These are phyloP conservation scores for Chionoecetes opilio DNA, from an alignment of 1,140 invertebrate species.

Conservation along the genomic window DNA sequence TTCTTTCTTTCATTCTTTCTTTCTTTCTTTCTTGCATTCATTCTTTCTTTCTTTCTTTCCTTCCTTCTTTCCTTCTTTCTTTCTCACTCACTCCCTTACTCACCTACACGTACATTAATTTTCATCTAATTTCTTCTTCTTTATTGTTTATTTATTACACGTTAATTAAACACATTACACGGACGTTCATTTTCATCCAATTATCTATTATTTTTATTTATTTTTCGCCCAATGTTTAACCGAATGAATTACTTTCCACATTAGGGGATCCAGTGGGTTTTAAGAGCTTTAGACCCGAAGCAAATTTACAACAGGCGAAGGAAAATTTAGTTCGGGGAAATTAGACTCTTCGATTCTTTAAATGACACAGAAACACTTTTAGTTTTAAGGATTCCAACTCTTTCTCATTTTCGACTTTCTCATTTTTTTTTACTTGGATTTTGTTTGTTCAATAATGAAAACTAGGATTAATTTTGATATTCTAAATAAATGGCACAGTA, in stretches of 20 bases:
- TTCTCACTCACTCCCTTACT: too few relatives aligned
- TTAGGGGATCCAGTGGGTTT: background rate
- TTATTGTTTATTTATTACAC: too few relatives aligned
- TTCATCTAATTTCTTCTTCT: background rate
- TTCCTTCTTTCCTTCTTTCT: too few relatives aligned
- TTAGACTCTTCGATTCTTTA: background rate
- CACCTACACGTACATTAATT: background rate
- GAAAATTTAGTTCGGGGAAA: background rate
- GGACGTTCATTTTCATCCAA: background rate
- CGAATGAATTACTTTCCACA: background rate
- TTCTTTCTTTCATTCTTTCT: background rate
- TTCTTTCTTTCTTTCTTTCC: too few relatives aligned
- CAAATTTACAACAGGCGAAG: background rate
- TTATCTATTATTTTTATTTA: background rate
- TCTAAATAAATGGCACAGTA: too few relatives aligned
- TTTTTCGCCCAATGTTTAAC: too few relatives aligned
- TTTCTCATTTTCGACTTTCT: too few relatives aligned
- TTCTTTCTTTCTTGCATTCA: background rate
- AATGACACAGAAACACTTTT: background rate
- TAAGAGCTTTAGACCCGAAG: background rate
- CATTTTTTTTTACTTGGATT: too few relatives aligned
- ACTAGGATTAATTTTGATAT: too few relatives aligned
- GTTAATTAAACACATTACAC: too few relatives aligned
- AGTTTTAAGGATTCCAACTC: too few relatives aligned
- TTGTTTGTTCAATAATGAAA: too few relatives aligned